Evolutionary conservation across 2,888 invertebrate species (phyloP).

Genomic region (Drosophila multiciliata): DNA sequence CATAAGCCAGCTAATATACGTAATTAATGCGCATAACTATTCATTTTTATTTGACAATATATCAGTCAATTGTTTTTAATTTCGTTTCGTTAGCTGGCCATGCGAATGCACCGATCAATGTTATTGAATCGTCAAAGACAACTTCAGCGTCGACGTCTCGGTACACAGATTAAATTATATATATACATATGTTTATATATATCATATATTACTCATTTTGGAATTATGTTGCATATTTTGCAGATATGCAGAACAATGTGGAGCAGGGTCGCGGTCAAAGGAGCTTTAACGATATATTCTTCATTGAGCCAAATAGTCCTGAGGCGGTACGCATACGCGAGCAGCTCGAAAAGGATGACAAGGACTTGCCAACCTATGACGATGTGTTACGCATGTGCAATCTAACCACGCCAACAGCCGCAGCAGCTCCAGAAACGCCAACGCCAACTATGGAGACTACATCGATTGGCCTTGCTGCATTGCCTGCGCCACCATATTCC

Average conservation of each 20-base stretch:
- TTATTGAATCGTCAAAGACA: constrained; percentile 41
- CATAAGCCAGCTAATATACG: constrained; percentile 59
- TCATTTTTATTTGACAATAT: not conserved
- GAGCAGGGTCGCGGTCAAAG: constrained; percentile 56
- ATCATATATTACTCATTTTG: not conserved
- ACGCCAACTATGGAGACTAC: constrained; percentile 29
- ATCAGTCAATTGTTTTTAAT: constrained; percentile 21
- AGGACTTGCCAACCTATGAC: constrained; percentile 83
- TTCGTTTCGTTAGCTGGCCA: constrained; percentile 59
- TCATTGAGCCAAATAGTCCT: constrained; percentile 75
- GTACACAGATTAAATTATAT: constrained; percentile 30
- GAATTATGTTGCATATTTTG: constrained; percentile 25
- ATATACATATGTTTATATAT: not conserved
- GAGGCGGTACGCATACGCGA: constrained; percentile 77
- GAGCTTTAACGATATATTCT: constrained; percentile 81
- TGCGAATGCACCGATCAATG: constrained; percentile 54
- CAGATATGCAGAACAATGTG: constrained; percentile 78
- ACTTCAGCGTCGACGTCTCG: constrained; percentile 39
- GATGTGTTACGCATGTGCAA: constrained; percentile 83
- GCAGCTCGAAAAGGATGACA: constrained; percentile 82
- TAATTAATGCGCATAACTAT: constrained; percentile 41
- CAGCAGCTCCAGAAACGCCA: constrained; percentile 33
- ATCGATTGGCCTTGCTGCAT: constrained; percentile 63
- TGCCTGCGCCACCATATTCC: constrained; percentile 73
- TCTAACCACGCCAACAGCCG: constrained; percentile 55